These are phyloP conservation scores for Epinephelus awoara DNA, from an alignment of 2,797 vertebrate genomes.

Conservation along the genomic window DNA sequence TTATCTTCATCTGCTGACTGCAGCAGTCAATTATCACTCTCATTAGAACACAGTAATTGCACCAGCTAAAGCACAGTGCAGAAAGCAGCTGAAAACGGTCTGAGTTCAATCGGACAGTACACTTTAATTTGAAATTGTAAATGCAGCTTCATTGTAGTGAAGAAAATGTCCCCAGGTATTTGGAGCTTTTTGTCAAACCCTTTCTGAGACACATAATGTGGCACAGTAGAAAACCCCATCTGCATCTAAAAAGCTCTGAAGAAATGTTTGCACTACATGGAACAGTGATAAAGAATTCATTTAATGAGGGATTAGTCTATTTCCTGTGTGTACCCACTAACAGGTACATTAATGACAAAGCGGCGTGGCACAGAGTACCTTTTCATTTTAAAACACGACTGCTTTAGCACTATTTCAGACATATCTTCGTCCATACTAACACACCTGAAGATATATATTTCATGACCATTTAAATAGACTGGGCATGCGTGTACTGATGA, in stretches of 20 bases:
- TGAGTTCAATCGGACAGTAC: conserved; percentile 33
- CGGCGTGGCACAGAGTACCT: background rate
- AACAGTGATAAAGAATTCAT: background rate
- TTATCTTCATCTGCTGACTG: conserved; percentile 71
- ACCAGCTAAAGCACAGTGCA: conserved; percentile 19
- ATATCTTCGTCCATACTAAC: too few species aligned
- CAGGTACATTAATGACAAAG: conserved; percentile 2
- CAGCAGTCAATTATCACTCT: conserved; percentile 74
- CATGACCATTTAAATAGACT: too few species aligned
- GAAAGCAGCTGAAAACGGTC: conserved; percentile 32
- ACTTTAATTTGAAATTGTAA: conserved; percentile 50
- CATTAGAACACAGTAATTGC: conserved; percentile 65
- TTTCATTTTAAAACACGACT: too few species aligned
- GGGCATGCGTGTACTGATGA: too few species aligned
- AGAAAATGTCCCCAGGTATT: conserved; percentile 43
- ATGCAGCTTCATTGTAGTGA: conserved; percentile 30
- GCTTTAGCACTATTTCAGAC: too few species aligned
- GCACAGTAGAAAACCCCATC: background rate
- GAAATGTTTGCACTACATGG: background rate
- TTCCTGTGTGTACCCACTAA: conserved; percentile 1
- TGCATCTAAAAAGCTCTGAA: background rate
- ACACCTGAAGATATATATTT: too few species aligned
- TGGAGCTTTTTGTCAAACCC: conserved; percentile 12
- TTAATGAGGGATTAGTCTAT: background rate
- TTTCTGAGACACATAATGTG: conserved; percentile 3